Conservation (phyloP, 1,140 invertebrate species). For the Centruroides sculpturatus region DNA sequence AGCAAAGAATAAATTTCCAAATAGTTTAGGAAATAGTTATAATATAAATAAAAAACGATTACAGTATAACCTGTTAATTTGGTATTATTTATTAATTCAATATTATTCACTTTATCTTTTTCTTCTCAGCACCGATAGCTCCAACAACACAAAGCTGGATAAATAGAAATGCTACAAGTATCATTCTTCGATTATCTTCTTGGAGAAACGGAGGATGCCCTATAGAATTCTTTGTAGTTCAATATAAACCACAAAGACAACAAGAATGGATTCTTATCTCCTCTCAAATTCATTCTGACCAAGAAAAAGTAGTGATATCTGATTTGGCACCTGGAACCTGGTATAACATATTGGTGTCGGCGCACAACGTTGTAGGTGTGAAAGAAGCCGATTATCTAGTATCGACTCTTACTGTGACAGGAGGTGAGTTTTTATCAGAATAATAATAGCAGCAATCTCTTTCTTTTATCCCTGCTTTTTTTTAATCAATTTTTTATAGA, state of each 20-base stretch:
- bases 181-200: slow-evolving; percentile 32
- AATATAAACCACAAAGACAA: slow-evolving; percentile 20
- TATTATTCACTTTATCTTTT: slow-evolving; percentile 3
- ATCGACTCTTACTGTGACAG: slow-evolving; percentile 83
- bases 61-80: no score
- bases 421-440: slow-evolving; percentile 24
- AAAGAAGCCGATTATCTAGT: slow-evolving; percentile 91
- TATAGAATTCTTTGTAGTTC: slow-evolving; percentile 26
- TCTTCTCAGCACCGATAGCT: slow-evolving; percentile 18
- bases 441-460: no score
- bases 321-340: slow-evolving; percentile 25
- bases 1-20: no score
- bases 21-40: no score
- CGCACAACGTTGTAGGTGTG: slow-evolving; percentile 89
- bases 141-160: slow-evolving; percentile 19
- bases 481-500: no score
- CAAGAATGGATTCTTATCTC: slow-evolving; percentile 21
- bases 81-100: no score
- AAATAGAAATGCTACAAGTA: slow-evolving; percentile 29
- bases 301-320: slow-evolving; percentile 8
- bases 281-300: slow-evolving; percentile 14
- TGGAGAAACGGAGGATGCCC: slow-evolving; percentile 39
- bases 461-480: no score
- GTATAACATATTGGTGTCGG: slow-evolving; percentile 57
- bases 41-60: no score